Percentiles rank a stretch among this genome's conserved stretches.
Conservation (phyloP, 2,113 vertebrate genomes). For the Gracilinanus agilis region DNA sequence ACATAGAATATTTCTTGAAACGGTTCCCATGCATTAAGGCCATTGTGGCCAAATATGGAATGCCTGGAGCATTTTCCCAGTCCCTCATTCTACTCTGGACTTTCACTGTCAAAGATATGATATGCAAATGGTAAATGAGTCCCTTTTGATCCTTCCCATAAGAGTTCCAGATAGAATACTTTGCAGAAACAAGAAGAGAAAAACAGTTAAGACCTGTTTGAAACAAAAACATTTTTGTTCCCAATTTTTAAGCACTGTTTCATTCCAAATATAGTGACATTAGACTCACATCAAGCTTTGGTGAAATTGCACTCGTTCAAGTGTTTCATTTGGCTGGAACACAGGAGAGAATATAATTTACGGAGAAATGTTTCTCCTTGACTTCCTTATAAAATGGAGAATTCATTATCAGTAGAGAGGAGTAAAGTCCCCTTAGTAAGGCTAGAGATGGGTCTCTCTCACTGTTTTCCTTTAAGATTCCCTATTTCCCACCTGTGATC, state of each 20-base stretch:
- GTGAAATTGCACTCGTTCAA: slow-evolving; percentile 81
- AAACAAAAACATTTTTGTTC: slow-evolving; percentile 77
- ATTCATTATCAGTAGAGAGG: slow-evolving; percentile 67
- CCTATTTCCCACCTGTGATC: slow-evolving; percentile 54
- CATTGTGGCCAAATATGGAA: slow-evolving; percentile 20
- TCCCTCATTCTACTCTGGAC: slow-evolving; percentile 18
- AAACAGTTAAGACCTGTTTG: slow-evolving; percentile 69
- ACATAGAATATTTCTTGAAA: slow-evolving; percentile 25
- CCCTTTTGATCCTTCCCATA: neutral
- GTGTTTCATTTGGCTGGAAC: slow-evolving; percentile 79
- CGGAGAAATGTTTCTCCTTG: slow-evolving; percentile 78
- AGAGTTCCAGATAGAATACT: slow-evolving; percentile 44
- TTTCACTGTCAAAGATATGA: slow-evolving; percentile 5
- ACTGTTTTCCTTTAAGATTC: slow-evolving; percentile 15
- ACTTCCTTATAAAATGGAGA: slow-evolving; percentile 71
- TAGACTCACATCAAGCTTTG: slow-evolving; percentile 78
- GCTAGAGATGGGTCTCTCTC: slow-evolving; percentile 19
- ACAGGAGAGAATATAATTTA: slow-evolving; percentile 71
- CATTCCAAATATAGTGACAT: slow-evolving; percentile 79
- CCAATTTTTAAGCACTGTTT: slow-evolving; percentile 67
- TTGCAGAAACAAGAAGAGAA: slow-evolving; percentile 59
- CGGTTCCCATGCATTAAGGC: slow-evolving; percentile 44
- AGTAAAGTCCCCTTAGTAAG: slow-evolving; percentile 59
- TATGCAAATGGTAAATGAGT: neutral
- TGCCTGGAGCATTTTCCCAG: slow-evolving; percentile 9